Base-by-base conservation (phyloP, 2,113 vertebrate species). In the Psophia crepitans region DNA sequence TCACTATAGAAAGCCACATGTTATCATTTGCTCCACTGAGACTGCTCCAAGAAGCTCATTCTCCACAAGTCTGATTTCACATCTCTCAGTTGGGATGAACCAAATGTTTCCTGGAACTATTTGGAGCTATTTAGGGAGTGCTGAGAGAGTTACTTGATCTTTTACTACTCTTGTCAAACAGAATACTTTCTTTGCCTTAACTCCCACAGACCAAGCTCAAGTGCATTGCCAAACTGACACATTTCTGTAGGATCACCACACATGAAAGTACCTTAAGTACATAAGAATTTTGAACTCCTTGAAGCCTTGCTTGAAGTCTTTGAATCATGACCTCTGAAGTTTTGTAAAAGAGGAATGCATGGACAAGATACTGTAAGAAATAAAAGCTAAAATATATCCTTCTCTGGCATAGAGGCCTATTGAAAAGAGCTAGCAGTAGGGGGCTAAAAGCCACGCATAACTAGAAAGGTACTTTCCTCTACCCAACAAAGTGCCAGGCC, bases 71-170 rank as follows among this genome's bases (percentile, higher is more conserved):
- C 76, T 84, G 49, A 89, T 82, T 96, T 94, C 23, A 16, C 53
- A 68, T 92, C 69, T 93, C 83, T 89, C 21, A 0, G 4, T 24
- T 93, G 65, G 48, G 81, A 92, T 87, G 58, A 95, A 93, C 30
- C 30, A 87, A 84, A 60, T 73, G 6, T 93, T 96, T 94, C 96
- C 93, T 94, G 94, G 89, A 96, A 94, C 74, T 53, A 89, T 84
- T 64, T 89, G 41, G 24, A 94, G 77, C 77, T 94, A 91, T 95
- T 96, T 91, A 96, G 46, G 57, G 95, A 87, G 53, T n/a, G 64
- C 61, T 87, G 48, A 91, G 94, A 74, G 76, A 92, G 56, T 84
- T 79, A 71, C 35, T 82, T 33, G 43, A 64, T 91, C 69, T 78
- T 89, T 95, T 84, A 78, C 77, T 84, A 75, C 53, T 82, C 51